Evolutionary conservation across 2,888 invertebrate species (phyloP), one percentile per base, ranked within the genome.

Genomic region (Pheosia tremula): DNA sequence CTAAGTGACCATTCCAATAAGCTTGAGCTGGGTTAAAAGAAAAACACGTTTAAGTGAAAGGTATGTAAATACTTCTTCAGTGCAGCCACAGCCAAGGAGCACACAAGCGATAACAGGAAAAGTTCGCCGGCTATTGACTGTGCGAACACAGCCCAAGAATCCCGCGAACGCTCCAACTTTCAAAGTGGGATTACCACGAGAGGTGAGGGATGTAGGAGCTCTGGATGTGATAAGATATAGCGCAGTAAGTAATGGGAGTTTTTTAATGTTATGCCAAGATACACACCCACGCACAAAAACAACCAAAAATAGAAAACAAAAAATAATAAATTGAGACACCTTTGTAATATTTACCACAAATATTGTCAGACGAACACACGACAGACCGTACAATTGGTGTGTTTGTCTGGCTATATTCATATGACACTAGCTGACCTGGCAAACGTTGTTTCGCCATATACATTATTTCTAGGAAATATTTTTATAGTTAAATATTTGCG

Each of bases 41-140:
- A 52, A 52, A 52, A 13, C 24, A 52, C 52, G 8, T 36, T 52
- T 1, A 36, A 49, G 49, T 49, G 5, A 13, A 50, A 36, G 5
- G n/a, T 36, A 52, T 36, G 52, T 52, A 52, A 52, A 37, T 37
- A 53, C 37, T 37, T 53, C 53, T 53, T 7, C 24, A 11, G 37
- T 37, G 5, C 49, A 13, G 13, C 49, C 5, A 41, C 11, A 43
- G 58, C 61, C 61, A 61, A 66, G 64, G 70, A 73, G 72, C 67
- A 60, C 65, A 60, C 65, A 71, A 70, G 69, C 71, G 82, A 79
- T 83, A 85, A 84, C 82, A 74, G 79, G 81, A 77, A 83, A 85
- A 86, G 78, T 86, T 83, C 57, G 57, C 62, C 61, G 63, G 63
- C 67, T 71, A 79, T 81, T 78, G 79, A 80, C 77, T 83, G 68